Percentiles rank a stretch among this genome's conserved stretches.
Evolutionary conservation across 2,888 invertebrate genomes (phyloP).

Genomic region (Drosophila multiciliata): DNA sequence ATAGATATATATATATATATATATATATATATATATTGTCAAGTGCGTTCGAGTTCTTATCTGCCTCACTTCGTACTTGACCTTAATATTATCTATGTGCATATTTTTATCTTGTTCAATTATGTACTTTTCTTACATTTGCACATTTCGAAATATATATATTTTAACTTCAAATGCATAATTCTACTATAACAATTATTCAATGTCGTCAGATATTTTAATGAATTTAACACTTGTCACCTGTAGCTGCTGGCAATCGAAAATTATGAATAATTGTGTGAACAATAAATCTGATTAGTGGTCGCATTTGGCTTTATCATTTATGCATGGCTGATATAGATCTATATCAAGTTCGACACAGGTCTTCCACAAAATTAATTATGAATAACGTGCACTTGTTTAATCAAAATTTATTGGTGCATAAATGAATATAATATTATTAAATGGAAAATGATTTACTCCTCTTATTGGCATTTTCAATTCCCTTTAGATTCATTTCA

Average conservation of each 20-base stretch:
- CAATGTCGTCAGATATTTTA: constrained; percentile 14
- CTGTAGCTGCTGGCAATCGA: background rate
- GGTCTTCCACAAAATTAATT: constrained; percentile 7
- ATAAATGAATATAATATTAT: background rate
- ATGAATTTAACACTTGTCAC: constrained; percentile 34
- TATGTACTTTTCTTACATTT: background rate
- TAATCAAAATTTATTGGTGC: background rate
- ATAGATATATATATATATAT: background rate
- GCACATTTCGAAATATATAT: constrained; percentile 8
- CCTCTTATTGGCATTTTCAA: background rate
- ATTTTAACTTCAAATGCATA: constrained; percentile 11
- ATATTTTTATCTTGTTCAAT: constrained; percentile 37
- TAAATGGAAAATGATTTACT: background rate
- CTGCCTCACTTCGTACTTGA: constrained; percentile 46
- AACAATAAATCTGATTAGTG: constrained; percentile 12
- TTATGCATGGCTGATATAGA: constrained; percentile 1
- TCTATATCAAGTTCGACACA: constrained; percentile 24
- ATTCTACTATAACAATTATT: constrained; percentile 11
- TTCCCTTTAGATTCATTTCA: too few relatives aligned
- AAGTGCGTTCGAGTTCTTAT: constrained; percentile 50
- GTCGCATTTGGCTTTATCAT: background rate
- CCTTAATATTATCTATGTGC: constrained; percentile 26
- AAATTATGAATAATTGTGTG: constrained; percentile 23
- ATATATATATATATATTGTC: constrained; percentile 6
- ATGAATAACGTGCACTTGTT: constrained; percentile 12